Conservation (phyloP, 2,113 vertebrate genomes). For the Poicephalus gulielmi region DNA sequence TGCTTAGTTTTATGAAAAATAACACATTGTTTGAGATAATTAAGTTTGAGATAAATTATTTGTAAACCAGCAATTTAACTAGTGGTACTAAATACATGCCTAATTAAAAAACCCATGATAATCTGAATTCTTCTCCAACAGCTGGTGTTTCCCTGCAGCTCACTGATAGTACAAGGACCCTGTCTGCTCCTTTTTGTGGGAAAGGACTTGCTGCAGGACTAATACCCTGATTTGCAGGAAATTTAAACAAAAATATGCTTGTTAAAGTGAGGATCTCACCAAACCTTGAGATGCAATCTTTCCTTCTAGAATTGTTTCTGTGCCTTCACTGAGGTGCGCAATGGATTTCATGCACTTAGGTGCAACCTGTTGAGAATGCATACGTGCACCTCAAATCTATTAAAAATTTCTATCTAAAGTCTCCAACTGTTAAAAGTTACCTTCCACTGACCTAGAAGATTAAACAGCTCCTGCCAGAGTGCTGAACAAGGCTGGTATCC, state of each 20-base stretch:
- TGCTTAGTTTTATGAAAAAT: neutral
- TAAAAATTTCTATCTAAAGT: neutral
- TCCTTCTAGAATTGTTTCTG: neutral
- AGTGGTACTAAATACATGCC: neutral
- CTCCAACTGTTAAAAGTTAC: constrained; percentile 5
- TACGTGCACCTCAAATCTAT: neutral
- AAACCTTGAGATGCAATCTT: neutral
- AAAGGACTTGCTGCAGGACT: neutral
- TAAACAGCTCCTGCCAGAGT: neutral
- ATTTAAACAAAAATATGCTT: neutral
- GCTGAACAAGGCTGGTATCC: neutral
- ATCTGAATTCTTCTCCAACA: neutral
- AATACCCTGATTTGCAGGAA: neutral
- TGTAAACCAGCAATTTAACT: neutral
- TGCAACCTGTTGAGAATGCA: neutral
- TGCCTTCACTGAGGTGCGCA: neutral
- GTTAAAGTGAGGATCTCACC: neutral
- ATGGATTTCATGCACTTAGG: neutral
- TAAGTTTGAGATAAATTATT: neutral
- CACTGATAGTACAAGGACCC: neutral
- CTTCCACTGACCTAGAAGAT: constrained; percentile 42
- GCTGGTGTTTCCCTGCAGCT: neutral
- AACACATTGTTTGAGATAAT: neutral
- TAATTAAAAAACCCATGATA: neutral
- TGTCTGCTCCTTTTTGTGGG: neutral